Evolutionary conservation across 2,888 invertebrate genomes (phyloP).

Genomic region (Neoascia interrupta): DNA sequence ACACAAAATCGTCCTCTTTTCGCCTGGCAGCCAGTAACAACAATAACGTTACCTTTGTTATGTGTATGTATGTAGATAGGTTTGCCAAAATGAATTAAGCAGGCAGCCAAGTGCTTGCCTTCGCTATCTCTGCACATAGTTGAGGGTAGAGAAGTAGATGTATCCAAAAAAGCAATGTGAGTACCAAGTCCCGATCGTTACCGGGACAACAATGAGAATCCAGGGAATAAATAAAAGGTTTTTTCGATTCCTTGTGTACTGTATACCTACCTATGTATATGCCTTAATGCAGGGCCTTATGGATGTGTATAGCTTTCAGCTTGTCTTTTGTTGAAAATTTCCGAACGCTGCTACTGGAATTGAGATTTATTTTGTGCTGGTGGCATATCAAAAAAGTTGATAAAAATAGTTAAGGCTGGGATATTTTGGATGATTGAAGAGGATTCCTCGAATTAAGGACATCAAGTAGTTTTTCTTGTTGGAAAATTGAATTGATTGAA

Average conservation of each 20-base stretch:
- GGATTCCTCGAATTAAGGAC: no score
- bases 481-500: no score
- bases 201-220: slow-evolving; percentile 53
- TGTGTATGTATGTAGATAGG: background rate
- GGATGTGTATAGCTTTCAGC: background rate
- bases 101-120: slow-evolving; percentile 37
- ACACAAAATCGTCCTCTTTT: slow-evolving; percentile 63
- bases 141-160: slow-evolving; percentile 2
- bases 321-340: background rate
- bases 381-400: background rate
- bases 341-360: slow-evolving; percentile 15
- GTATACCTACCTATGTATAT: background rate
- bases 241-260: slow-evolving; percentile 6
- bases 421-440: no score
- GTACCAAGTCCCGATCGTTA: slow-evolving; percentile 40
- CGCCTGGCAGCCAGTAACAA: slow-evolving; percentile 26
- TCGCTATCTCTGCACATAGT: slow-evolving; percentile 6
- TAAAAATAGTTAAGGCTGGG: no score
- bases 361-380: background rate
- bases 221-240: slow-evolving; percentile 41
- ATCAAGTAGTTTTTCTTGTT: no score
- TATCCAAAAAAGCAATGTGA: slow-evolving; percentile 21
- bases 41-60: background rate
- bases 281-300: background rate
- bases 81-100: slow-evolving; percentile 30